phyloP scores from a whole-genome alignment of 1,140 invertebrate species.

The Conus ventricosus region DNA sequence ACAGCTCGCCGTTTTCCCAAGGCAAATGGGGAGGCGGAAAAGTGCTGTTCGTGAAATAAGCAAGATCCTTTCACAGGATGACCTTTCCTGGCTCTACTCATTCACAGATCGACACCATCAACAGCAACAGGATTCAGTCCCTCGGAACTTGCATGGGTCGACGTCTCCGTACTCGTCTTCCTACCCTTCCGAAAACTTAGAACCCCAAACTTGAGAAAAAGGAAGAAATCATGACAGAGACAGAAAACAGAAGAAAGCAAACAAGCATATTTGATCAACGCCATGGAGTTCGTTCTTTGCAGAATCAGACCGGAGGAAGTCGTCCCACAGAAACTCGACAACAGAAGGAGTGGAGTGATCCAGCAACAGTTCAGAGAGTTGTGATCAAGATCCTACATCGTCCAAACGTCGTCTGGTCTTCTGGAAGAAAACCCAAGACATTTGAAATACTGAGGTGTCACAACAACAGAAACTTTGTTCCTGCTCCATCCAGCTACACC shows the following conservation, averaged over 20 bases:
- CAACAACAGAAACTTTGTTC: too few species aligned
- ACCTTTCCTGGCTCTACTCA: background rate
- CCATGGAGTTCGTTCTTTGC: too few species aligned
- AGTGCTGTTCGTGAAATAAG: background rate
- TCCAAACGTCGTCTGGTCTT: too few species aligned
- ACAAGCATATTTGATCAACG: too few species aligned
- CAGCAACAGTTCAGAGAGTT: background rate
- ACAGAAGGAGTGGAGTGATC: background rate
- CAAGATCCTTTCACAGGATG: background rate
- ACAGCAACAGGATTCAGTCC: background rate
- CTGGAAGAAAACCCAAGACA: too few species aligned
- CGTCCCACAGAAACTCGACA: background rate
- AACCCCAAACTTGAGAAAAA: too few species aligned
- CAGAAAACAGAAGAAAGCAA: too few species aligned
- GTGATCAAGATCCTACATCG: too few species aligned
- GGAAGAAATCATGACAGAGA: too few species aligned
- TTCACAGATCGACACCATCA: background rate
- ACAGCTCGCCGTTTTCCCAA: constrained; percentile 13
- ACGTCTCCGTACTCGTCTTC: background rate
- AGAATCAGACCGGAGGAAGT: background rate
- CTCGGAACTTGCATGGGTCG: background rate
- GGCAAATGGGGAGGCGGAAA: background rate
- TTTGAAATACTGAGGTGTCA: too few species aligned
- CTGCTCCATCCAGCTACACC: too few species aligned
- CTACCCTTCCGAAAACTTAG: too few species aligned